These are phyloP conservation scores for Astreopora myriophthalma DNA, from an alignment of 64 coral and sea anemone genomes.

Conservation along the genomic window DNA sequence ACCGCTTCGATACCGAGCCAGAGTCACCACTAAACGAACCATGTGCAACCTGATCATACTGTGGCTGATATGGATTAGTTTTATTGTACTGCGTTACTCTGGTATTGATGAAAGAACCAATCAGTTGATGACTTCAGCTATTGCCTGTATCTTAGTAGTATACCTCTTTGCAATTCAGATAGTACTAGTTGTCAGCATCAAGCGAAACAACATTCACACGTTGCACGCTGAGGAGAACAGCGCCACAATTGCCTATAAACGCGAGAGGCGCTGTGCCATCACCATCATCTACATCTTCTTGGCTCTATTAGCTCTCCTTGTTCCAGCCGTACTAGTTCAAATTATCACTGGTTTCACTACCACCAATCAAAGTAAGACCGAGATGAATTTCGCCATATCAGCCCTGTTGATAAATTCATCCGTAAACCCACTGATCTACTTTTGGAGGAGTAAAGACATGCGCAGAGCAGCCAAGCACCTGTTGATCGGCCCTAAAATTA, in stretches of 20 bases:
- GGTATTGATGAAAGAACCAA: slow-evolving; percentile 39
- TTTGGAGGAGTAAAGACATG: slow-evolving; percentile 58
- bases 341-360: slow-evolving; percentile 10
- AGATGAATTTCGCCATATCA: slow-evolving; percentile 47
- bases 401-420: slow-evolving; percentile 60
- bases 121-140: slow-evolving; percentile 16
- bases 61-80: slow-evolving; percentile 37
- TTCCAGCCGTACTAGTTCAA: slow-evolving; percentile 47
- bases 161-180: slow-evolving; percentile 21
- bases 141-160: slow-evolving; percentile 13
- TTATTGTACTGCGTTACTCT: slow-evolving; percentile 16
- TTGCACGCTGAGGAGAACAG: slow-evolving; percentile 7
- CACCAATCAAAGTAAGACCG: slow-evolving; percentile 23
- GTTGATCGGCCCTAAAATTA: background rate
- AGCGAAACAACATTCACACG: slow-evolving; percentile 33
- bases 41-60: slow-evolving; percentile 4
- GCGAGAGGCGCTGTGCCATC: slow-evolving; percentile 20
- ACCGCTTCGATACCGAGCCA: slow-evolving; percentile 18
- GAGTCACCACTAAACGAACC: background rate
- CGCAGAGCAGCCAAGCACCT: background rate
- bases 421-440: slow-evolving; percentile 60
- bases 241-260: slow-evolving; percentile 14
- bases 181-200: slow-evolving; percentile 23
- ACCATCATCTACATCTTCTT: slow-evolving; percentile 52
- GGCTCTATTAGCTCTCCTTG: slow-evolving; percentile 34